phyloP scores from a whole-genome alignment of 2,113 vertebrate species.

The Pitta sordida region DNA sequence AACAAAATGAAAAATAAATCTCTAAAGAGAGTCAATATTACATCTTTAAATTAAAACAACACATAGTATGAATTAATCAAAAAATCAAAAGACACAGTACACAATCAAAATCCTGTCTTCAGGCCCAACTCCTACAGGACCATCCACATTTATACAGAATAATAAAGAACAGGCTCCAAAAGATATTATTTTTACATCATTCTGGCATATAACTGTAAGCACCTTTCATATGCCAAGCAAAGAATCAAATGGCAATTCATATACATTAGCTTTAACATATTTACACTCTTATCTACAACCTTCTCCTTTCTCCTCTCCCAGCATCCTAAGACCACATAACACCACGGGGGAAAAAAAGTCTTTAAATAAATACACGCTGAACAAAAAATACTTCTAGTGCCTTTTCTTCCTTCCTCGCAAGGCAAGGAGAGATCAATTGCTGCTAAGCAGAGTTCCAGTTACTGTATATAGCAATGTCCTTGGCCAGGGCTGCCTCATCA shows the following conservation, averaged over 20 bases:
- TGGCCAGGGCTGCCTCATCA: background rate
- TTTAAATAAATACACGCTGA: conserved; percentile 49
- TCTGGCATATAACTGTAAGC: background rate
- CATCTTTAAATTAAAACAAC: conserved; percentile 56
- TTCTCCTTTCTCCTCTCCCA: background rate
- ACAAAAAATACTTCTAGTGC: conserved; percentile 24
- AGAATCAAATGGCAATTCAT: conserved; percentile 40
- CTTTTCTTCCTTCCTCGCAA: background rate
- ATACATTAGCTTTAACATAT: conserved; percentile 52
- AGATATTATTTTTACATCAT: conserved; percentile 43
- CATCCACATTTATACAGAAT: background rate
- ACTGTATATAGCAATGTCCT: background rate
- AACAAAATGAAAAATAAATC: background rate
- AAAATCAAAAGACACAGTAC: conserved; percentile 56
- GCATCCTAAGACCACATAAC: background rate
- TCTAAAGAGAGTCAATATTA: conserved; percentile 17
- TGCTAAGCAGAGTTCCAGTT: conserved; percentile 51
- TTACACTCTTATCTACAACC: conserved; percentile 10
- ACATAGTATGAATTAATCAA: conserved; percentile 75
- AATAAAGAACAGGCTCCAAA: conserved; percentile 26
- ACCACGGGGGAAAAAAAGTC: background rate
- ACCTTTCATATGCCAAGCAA: conserved; percentile 56
- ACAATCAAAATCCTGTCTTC: conserved; percentile 2
- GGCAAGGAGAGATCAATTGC: background rate
- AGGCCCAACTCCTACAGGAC: background rate